These are phyloP conservation scores for Hippolais icterina DNA, from an alignment of 2,113 vertebrate species.

Conservation along the genomic window DNA sequence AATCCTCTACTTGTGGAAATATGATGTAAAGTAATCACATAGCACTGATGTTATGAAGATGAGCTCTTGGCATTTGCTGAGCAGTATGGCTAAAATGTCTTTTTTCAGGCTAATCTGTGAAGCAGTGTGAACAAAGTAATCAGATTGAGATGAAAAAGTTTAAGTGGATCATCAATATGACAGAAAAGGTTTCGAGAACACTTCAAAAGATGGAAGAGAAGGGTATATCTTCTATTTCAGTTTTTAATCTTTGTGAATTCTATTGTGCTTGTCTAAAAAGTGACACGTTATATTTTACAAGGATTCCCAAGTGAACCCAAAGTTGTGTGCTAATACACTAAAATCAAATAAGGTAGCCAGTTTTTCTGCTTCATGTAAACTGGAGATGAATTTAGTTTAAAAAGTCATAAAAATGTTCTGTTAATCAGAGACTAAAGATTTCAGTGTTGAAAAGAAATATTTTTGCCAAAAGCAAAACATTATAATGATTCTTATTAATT, in stretches of 20 bases:
- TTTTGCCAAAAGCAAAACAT: background rate
- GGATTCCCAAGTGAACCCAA: background rate
- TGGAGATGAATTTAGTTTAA: background rate
- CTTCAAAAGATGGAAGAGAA: slow-evolving; percentile 35
- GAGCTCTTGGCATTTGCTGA: slow-evolving; percentile 40
- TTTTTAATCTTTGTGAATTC: slow-evolving; percentile 17
- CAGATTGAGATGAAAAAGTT: slow-evolving; percentile 33
- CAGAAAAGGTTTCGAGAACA: slow-evolving; percentile 16
- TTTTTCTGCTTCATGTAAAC: background rate
- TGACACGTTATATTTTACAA: background rate
- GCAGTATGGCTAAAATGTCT: background rate
- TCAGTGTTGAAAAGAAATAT: background rate
- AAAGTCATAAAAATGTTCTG: background rate
- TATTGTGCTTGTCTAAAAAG: slow-evolving; percentile 1
- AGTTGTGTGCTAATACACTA: background rate
- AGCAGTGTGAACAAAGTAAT: slow-evolving; percentile 29
- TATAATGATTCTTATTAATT: background rate
- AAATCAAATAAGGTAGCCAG: background rate
- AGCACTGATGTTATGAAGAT: background rate
- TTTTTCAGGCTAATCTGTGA: background rate
- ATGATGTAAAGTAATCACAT: background rate
- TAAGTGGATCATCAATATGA: slow-evolving; percentile 34
- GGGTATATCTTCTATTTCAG: background rate
- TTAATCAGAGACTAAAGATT: background rate
- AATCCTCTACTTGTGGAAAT: slow-evolving; percentile 17